These are phyloP conservation scores for Ellobium chinense DNA, from an alignment of 2,888 invertebrate species.

Conservation along the genomic window DNA sequence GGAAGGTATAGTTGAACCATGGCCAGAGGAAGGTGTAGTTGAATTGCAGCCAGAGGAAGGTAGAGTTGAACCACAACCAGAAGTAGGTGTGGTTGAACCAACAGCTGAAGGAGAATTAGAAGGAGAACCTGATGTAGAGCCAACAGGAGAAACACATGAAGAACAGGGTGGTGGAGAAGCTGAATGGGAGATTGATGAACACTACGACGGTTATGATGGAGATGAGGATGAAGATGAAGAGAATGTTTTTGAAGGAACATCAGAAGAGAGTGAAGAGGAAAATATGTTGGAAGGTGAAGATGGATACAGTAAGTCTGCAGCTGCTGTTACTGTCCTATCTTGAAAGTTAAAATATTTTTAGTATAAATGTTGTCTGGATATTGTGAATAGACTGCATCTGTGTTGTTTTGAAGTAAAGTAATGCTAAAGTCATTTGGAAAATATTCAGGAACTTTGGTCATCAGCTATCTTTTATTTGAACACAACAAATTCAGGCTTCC, in stretches of 20 bases:
- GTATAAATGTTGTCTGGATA: too few relatives aligned
- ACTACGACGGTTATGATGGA: neutral
- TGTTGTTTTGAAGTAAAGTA: too few relatives aligned
- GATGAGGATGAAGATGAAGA: neutral
- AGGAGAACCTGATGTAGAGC: neutral
- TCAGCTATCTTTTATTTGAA: too few relatives aligned
- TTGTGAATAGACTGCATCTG: too few relatives aligned
- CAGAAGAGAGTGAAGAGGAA: neutral
- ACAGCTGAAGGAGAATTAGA: neutral
- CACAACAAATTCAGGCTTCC: too few relatives aligned
- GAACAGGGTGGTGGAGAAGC: neutral
- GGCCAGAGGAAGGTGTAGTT: neutral
- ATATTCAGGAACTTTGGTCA: too few relatives aligned
- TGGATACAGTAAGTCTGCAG: neutral
- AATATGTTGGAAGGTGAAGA: neutral
- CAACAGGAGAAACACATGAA: neutral
- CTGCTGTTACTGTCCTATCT: neutral
- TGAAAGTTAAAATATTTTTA: too few relatives aligned
- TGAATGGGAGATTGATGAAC: neutral
- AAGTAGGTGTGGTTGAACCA: too few relatives aligned
- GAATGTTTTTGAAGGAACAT: neutral
- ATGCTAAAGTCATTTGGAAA: too few relatives aligned
- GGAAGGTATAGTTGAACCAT: constrained; percentile 4
- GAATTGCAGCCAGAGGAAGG: neutral
- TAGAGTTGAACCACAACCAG: neutral